Evolutionary conservation across 2,797 vertebrate genomes (phyloP), one percentile per base, ranked within the genome.

Genomic region (Rhinogobio ventralis): DNA sequence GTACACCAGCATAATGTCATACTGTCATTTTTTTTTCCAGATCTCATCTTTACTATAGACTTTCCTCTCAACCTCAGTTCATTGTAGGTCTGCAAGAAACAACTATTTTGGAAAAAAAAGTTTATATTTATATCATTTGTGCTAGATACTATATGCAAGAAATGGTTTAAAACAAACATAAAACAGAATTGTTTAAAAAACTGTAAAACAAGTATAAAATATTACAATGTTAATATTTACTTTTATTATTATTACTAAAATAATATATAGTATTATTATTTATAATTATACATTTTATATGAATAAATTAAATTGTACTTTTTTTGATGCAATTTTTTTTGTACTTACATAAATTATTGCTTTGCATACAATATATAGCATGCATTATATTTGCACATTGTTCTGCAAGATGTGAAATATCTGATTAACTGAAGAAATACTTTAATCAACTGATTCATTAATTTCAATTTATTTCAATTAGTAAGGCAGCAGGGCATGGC

Each of bases 51-150:
- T 49, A 14, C 66, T 81, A 8, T 17, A 74, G 71, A 74, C 9
- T 51, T 53, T 74, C 8, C 10, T 74, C 62, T 79, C 45, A 79
- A 69, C 79, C 66, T 33, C 66, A 81, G 66, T 28, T 67, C 28
- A 36, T 51, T 33, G 9, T 10, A 11, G 8, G 17, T 36, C 14
- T 23, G 7, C 30, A 36, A 68, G 33, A 19, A 68, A 68, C 7
- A 19, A 67, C 64, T 19, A 67, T 36, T 33, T 67, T 10, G 1
- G 13, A 7, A n/a, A 14, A 6, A 13, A 33, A 66, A 1, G 28
- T 30, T n/a, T 19, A 4, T 67, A 14, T 64, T 64, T 10, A 20
- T 17, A 17, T 15, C 0, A 64, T 30, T 67, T 67, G 33, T 68
- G 66, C 64, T 67, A 36, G 0, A 39, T 36, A 11, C 14, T 64